Evolutionary conservation across 2,888 invertebrate genomes (phyloP).

Genomic region (Hypselothyrea guttata): DNA sequence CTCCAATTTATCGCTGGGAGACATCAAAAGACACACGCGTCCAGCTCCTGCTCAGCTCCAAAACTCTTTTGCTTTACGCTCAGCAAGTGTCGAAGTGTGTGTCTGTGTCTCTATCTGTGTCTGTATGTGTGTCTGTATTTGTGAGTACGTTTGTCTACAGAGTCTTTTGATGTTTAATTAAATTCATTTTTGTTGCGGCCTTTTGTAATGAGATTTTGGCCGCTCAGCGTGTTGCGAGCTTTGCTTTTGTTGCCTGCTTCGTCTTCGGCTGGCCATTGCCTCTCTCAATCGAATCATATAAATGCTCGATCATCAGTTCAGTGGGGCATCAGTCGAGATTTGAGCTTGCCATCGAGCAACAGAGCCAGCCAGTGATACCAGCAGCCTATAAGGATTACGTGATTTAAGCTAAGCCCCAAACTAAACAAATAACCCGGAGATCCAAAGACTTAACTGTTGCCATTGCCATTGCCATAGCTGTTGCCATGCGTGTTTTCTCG

Average conservation of each 20-base stretch:
- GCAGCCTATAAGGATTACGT: slow-evolving; percentile 78
- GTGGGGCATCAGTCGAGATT: slow-evolving; percentile 69
- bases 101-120: too few relatives aligned
- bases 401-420: slow-evolving; percentile 78
- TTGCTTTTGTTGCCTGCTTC: slow-evolving; percentile 42
- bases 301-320: slow-evolving; percentile 55
- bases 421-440: slow-evolving; percentile 15
- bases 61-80: slow-evolving; percentile 9
- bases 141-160: slow-evolving; percentile 23
- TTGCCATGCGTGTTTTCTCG: slow-evolving; percentile 78
- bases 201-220: slow-evolving; percentile 75
- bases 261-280: slow-evolving; percentile 11
- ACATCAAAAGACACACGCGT: slow-evolving; percentile 49
- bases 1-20: slow-evolving; percentile 57
- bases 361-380: slow-evolving; percentile 12
- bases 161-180: slow-evolving; percentile 75
- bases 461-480: slow-evolving; percentile 15
- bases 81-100: neutral
- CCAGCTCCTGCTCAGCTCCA: neutral
- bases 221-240: slow-evolving; percentile 44
- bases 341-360: slow-evolving; percentile 56
- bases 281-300: slow-evolving; percentile 68
- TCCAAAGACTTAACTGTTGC: slow-evolving; percentile 44
- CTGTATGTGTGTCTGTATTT: slow-evolving; percentile 15
- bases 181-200: slow-evolving; percentile 72